Percentiles rank a stretch among this genome's conserved stretches.
These are phyloP conservation scores for Muscina levida DNA, from an alignment of 2,888 invertebrate species.

Conservation along the genomic window DNA sequence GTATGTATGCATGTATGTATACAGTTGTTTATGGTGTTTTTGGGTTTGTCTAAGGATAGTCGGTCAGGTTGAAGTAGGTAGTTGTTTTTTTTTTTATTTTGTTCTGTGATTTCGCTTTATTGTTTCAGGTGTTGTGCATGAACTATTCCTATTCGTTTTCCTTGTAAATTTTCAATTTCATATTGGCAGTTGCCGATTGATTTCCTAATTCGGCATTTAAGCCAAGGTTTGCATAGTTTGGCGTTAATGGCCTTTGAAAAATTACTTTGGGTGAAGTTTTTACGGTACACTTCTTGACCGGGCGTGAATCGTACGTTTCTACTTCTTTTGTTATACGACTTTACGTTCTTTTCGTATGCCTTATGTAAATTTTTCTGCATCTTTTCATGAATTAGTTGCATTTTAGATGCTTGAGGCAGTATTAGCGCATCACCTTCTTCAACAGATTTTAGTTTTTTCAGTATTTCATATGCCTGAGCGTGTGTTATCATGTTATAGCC, in stretches of 20 bases:
- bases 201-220: slow-evolving; percentile 7
- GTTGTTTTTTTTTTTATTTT: too few relatives aligned
- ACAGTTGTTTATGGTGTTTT: too few relatives aligned
- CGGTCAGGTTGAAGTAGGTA: too few relatives aligned
- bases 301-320: neutral
- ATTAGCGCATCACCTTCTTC: neutral
- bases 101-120: too few relatives aligned
- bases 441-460: neutral
- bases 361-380: neutral
- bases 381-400: neutral
- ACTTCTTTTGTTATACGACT: slow-evolving; percentile 6
- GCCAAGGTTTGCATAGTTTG: slow-evolving; percentile 1
- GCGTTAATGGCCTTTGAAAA: neutral
- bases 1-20: too few relatives aligned
- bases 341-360: neutral
- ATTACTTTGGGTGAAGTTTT: neutral
- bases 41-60: too few relatives aligned
- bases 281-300: neutral
- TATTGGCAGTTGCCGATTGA: too few relatives aligned
- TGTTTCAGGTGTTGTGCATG: too few relatives aligned
- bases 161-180: neutral
- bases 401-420: neutral
- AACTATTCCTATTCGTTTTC: neutral
- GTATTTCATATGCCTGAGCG: slow-evolving; percentile 10
- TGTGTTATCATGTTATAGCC: neutral